These are phyloP conservation scores for Gallinago stenura DNA, from an alignment of 2,797 vertebrate species.

Conservation along the genomic window DNA sequence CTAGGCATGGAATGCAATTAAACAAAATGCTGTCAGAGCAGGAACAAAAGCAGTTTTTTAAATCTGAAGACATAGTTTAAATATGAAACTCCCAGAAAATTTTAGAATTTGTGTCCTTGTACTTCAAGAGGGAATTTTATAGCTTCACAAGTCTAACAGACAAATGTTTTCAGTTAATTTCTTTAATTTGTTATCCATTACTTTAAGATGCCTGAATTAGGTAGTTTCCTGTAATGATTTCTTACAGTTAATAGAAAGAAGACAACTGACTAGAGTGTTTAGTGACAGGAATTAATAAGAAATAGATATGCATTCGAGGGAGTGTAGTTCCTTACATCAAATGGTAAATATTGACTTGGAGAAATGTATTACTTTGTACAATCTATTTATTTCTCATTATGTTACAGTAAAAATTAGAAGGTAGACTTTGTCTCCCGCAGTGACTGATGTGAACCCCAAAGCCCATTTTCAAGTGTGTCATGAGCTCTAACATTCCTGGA, in stretches of 20 bases:
- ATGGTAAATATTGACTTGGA: neutral
- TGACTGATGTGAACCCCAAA: neutral
- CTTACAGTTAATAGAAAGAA: neutral
- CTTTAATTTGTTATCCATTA: neutral
- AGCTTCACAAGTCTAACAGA: neutral
- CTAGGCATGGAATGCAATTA: neutral
- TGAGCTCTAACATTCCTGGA: neutral
- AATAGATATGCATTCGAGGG: neutral
- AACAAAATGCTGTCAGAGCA: neutral
- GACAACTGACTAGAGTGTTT: neutral
- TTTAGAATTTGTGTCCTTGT: neutral
- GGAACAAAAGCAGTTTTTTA: neutral
- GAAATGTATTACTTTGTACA: neutral
- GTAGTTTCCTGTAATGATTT: neutral
- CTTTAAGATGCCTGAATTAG: neutral
- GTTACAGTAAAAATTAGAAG: neutral
- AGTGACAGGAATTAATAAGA: neutral
- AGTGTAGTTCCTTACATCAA: neutral
- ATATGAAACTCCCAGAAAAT: neutral
- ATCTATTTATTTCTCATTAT: neutral
- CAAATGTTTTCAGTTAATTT: neutral
- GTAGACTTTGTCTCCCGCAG: neutral
- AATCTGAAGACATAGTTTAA: neutral
- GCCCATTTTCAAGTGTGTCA: neutral
- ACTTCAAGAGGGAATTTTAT: neutral